Conservation (phyloP, 1,140 invertebrate genomes). For the Subanguina moxae region DNA sequence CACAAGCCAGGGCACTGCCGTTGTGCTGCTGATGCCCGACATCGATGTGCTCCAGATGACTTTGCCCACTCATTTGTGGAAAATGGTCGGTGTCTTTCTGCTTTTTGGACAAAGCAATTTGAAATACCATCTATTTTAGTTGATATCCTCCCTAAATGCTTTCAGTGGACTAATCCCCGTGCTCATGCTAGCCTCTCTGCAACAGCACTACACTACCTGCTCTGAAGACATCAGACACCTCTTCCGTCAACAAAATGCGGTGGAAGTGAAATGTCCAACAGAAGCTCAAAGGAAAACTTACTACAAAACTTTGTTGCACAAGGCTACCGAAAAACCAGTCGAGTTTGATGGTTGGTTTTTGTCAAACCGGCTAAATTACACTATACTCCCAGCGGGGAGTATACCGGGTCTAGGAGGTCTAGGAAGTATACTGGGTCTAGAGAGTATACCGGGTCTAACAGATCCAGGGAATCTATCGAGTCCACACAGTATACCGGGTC, state of each 20-base stretch:
- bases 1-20: slow-evolving; percentile 16
- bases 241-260: slow-evolving; percentile 21
- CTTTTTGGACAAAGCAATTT: background rate
- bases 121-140: slow-evolving; percentile 15
- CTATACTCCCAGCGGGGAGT: too few species aligned
- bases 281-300: slow-evolving; percentile 25
- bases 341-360: slow-evolving; percentile 35
- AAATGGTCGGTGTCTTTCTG: slow-evolving; percentile 32
- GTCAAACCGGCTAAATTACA: background rate
- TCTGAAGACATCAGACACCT: slow-evolving; percentile 28
- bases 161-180: slow-evolving; percentile 37
- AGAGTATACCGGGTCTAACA: too few species aligned
- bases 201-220: slow-evolving; percentile 16
- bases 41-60: slow-evolving; percentile 35
- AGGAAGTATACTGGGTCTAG: too few species aligned
- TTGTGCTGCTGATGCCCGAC: slow-evolving; percentile 36
- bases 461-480: too few species aligned
- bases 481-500: too few species aligned
- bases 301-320: slow-evolving; percentile 31
- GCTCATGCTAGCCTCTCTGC: slow-evolving; percentile 34
- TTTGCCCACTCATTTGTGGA: slow-evolving; percentile 29
- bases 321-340: slow-evolving; percentile 21
- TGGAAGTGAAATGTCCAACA: slow-evolving; percentile 25
- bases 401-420: too few species aligned
- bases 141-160: slow-evolving; percentile 22